phyloP scores from a whole-genome alignment of 2,797 vertebrate species.

The Gymnoscopelus microlampas region DNA sequence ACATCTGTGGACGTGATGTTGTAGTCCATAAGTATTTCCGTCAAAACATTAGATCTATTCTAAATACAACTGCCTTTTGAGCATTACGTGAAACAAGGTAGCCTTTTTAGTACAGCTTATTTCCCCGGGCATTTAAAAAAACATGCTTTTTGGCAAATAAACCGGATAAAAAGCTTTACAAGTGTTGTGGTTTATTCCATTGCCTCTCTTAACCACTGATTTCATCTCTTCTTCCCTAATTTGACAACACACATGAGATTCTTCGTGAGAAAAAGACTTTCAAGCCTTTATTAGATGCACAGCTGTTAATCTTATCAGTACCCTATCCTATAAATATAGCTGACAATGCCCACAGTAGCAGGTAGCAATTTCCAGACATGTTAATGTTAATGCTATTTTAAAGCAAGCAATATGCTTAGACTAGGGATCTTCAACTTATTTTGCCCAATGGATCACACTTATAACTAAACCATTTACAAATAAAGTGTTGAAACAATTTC shows the following conservation, averaged over 20 bases:
- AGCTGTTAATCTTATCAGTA: constrained; percentile 48
- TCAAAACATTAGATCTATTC: constrained; percentile 35
- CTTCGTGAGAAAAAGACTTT: constrained; percentile 31
- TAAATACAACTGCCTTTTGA: constrained; percentile 26
- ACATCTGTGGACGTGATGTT: constrained; percentile 26
- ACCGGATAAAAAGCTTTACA: constrained; percentile 49
- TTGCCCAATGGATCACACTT: too few species aligned
- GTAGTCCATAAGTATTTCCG: background rate
- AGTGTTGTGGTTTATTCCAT: constrained; percentile 32
- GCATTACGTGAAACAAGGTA: constrained; percentile 1
- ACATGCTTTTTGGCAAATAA: constrained; percentile 27
- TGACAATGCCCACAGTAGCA: background rate
- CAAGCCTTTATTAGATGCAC: constrained; percentile 36
- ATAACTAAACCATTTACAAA: too few species aligned
- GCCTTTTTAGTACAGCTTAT: constrained; percentile 32
- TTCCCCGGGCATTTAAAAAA: constrained; percentile 30
- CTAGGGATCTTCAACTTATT: too few species aligned
- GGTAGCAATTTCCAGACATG: too few species aligned
- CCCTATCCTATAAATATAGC: constrained; percentile 14
- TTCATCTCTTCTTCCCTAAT: constrained; percentile 43
- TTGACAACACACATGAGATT: constrained; percentile 22
- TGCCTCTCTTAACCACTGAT: constrained; percentile 19
- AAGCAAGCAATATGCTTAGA: too few species aligned
- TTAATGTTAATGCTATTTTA: too few species aligned
- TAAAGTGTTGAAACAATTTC: too few species aligned